Evolutionary conservation across 2,113 vertebrate species (phyloP).

Genomic region (Pedionomus torquatus): DNA sequence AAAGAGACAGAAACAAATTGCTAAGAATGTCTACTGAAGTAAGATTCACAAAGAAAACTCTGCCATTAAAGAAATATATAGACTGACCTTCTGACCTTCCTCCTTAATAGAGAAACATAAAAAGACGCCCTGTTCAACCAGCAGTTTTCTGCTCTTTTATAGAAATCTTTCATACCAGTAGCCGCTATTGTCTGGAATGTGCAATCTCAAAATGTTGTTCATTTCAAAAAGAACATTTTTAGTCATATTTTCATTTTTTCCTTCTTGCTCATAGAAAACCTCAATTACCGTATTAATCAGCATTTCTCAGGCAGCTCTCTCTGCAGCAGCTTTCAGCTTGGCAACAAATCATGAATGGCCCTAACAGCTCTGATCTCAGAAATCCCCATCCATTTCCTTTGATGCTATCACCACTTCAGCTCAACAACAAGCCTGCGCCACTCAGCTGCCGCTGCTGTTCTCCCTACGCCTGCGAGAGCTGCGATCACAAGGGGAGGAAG

Average conservation of each 20-base stretch:
- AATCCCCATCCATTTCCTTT: conserved; percentile 70
- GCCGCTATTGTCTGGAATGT: conserved; percentile 52
- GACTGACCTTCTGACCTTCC: conserved; percentile 46
- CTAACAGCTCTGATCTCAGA: conserved; percentile 70
- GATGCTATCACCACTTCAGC: conserved; percentile 65
- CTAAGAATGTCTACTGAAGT: neutral
- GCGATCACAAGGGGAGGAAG: neutral
- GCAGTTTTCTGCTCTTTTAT: conserved; percentile 15
- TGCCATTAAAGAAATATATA: conserved; percentile 46
- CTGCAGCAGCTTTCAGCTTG: conserved; percentile 44
- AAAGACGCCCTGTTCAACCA: neutral
- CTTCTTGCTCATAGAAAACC: conserved; percentile 62
- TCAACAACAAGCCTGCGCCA: conserved; percentile 50
- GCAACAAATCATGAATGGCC: conserved; percentile 69
- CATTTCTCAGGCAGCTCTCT: conserved; percentile 71
- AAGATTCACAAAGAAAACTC: conserved; percentile 16
- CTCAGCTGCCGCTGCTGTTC: conserved; percentile 38
- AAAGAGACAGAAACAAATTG: conserved; percentile 51
- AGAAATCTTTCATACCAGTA: conserved; percentile 48
- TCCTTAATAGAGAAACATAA: conserved; percentile 51
- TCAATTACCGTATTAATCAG: conserved; percentile 77
- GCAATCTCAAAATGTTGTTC: conserved; percentile 65
- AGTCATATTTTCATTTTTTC: conserved; percentile 70
- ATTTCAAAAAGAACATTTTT: conserved; percentile 70
- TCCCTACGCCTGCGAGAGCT: neutral